Evolutionary conservation across 2,797 vertebrate species (phyloP).

Genomic region (Acanthurus lineatus): DNA sequence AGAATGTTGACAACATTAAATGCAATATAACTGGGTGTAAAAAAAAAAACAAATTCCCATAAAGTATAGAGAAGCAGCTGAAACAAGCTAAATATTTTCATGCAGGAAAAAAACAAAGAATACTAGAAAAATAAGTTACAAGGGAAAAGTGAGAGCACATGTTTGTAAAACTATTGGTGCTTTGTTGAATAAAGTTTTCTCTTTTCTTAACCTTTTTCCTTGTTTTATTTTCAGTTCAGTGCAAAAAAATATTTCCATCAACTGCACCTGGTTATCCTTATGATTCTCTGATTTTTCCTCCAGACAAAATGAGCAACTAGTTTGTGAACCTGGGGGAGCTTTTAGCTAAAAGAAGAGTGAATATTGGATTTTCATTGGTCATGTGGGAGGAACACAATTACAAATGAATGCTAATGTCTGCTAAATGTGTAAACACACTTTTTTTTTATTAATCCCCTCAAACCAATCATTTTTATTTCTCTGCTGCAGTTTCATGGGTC

Average conservation of each 20-base stretch:
- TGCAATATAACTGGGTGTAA: too few relatives aligned
- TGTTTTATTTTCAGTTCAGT: conserved; percentile 5
- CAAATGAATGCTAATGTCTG: too few relatives aligned
- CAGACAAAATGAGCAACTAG: background rate
- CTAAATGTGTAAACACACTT: too few relatives aligned
- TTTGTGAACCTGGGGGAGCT: too few relatives aligned
- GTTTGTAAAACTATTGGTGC: conserved; percentile 75
- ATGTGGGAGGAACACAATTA: too few relatives aligned
- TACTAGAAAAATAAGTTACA: conserved; percentile 10
- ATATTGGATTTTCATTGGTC: too few relatives aligned
- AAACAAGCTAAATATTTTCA: conserved; percentile 29
- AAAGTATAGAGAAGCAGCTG: conserved; percentile 4
- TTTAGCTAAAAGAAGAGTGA: too few relatives aligned
- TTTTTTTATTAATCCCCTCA: background rate
- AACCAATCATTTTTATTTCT: background rate
- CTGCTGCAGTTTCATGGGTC: background rate
- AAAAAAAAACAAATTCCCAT: conserved; percentile 30
- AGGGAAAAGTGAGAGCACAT: conserved; percentile 59
- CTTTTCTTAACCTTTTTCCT: conserved; percentile 65
- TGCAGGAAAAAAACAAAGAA: conserved; percentile 11
- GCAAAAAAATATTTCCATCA: background rate
- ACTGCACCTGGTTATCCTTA: too few relatives aligned
- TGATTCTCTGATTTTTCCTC: too few relatives aligned
- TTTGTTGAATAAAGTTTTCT: conserved; percentile 80
- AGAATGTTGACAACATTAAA: conserved; percentile 48